phyloP scores from a whole-genome alignment of 1,140 invertebrate species.

The Tetramorium alpestre region DNA sequence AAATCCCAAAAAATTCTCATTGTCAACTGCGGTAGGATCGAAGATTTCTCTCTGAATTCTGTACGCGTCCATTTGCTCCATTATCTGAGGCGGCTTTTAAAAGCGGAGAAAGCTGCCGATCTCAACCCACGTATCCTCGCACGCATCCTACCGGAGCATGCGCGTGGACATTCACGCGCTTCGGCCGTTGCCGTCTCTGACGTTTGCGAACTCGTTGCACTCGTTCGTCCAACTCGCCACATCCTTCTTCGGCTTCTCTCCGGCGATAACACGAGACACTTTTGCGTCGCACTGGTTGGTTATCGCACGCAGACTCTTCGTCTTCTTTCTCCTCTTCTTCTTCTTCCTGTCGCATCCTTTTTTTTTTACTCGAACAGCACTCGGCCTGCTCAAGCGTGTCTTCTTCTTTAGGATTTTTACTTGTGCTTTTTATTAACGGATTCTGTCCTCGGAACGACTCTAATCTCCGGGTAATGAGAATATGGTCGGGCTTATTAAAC shows the following conservation, averaged over 20 bases:
- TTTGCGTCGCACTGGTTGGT: slow-evolving; percentile 30
- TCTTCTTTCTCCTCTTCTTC: slow-evolving; percentile 8
- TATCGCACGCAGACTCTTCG: slow-evolving; percentile 48
- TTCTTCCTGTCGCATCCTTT: not conserved
- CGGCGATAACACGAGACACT: slow-evolving; percentile 55
- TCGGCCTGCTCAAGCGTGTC: not conserved
- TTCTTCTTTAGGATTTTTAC: slow-evolving; percentile 37
- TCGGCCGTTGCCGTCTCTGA: slow-evolving; percentile 16
- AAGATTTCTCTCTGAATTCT: not conserved
- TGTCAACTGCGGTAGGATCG: not conserved
- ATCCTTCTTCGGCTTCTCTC: slow-evolving; percentile 50
- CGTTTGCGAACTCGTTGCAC: slow-evolving; percentile 59
- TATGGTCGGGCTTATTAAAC: slow-evolving; percentile 9
- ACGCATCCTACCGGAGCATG: not conserved
- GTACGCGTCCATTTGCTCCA: not conserved
- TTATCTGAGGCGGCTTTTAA: slow-evolving; percentile 11
- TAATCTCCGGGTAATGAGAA: slow-evolving; percentile 24
- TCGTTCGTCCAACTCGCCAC: slow-evolving; percentile 57
- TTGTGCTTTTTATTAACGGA: slow-evolving; percentile 12
- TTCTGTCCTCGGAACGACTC: not conserved
- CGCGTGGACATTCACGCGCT: slow-evolving; percentile 34
- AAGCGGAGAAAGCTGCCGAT: not conserved
- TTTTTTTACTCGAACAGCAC: not conserved
- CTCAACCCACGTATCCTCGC: not conserved
- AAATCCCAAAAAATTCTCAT: not conserved